Evolutionary conservation across 2,888 invertebrate species (phyloP), one percentile per base, ranked within the genome.

Genomic region (Zonitis immaculata): DNA sequence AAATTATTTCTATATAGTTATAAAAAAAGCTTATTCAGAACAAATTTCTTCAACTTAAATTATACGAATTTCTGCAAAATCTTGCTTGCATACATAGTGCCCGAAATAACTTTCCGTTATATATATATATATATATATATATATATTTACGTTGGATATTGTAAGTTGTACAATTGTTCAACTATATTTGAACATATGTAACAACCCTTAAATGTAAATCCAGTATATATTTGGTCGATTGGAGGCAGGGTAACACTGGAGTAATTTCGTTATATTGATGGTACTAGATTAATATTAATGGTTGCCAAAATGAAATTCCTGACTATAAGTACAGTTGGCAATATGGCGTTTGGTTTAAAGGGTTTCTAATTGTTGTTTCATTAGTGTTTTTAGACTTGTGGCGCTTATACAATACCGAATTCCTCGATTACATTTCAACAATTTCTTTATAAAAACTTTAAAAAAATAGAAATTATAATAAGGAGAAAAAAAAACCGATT

Each of bases 261-360:
- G 71, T 69, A 73, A 72, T 73, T 72, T 72, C 68, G 72, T 70
- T 70, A 72, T 73, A 73, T 73, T 72, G 72, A 73, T 73, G 73
- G 71, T 70, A 72, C 71, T 72, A 72, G 72, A 73, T 73, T 72
- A 71, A 72, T 72, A 73, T 73, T 73, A 73, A 73, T 72, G 73
- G 71, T 71, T 69, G 68, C 66, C 69, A 66, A 72, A 73, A 73
- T 72, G 70, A 72, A 73, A 73, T 72, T 73, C 72, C 71, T 61
- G 64, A 66, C 68, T 66, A 35, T 35, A 68, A 68, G 68, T 69
- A 70, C 70, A 64, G 63, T 66, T 68, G 61, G 70, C 67, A 69
- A 70, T 64, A 67, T 67, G 68, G 67, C 65, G 66, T 55, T n/a
- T n/a, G 56, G 63, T 60, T 63, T 63, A 60, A 65, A 65, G 66